A percentile compares a stretch with the other conserved stretches of the same genome.
Evolutionary conservation across 2,888 invertebrate species (phyloP).

Genomic region (Hymenopus coronatus): DNA sequence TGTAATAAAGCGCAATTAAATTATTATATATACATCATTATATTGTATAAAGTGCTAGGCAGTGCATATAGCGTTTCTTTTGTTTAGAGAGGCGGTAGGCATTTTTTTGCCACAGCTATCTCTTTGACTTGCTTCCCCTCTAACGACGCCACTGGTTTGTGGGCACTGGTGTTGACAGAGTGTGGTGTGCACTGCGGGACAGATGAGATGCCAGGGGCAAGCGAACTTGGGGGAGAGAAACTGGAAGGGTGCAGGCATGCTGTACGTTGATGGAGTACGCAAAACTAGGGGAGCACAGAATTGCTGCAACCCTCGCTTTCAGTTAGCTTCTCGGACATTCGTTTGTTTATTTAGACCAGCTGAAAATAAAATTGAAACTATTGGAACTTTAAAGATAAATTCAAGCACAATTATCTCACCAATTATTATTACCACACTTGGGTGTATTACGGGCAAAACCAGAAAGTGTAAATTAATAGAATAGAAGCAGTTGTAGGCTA

Average conservation of each 20-base stretch:
- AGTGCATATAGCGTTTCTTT: not conserved
- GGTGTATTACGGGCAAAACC: too few species aligned
- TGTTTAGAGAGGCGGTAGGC: not conserved
- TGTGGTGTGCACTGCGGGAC: slow-evolving; percentile 25
- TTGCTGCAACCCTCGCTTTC: not conserved
- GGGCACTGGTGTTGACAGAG: slow-evolving; percentile 28
- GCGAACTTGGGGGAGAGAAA: slow-evolving; percentile 5
- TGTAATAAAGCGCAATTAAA: too few species aligned
- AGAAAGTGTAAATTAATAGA: too few species aligned
- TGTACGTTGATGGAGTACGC: slow-evolving; percentile 13
- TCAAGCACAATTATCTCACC: too few species aligned
- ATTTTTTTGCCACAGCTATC: slow-evolving; percentile 6
- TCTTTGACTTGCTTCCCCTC: slow-evolving; percentile 16
- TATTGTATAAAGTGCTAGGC: too few species aligned
- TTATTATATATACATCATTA: too few species aligned
- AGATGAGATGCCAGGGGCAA: slow-evolving; percentile 9
- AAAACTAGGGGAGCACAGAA: not conserved
- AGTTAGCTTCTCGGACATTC: not conserved
- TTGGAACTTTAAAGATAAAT: not conserved
- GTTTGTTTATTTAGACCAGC: not conserved
- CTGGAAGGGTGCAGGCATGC: slow-evolving; percentile 4
- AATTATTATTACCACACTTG: too few species aligned
- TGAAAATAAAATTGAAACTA: not conserved
- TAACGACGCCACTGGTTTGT: slow-evolving; percentile 28
- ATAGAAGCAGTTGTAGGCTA: too few species aligned